Base-by-base conservation (phyloP, 2,797 vertebrate genomes). In the Platyrinchus mystaceus region DNA sequence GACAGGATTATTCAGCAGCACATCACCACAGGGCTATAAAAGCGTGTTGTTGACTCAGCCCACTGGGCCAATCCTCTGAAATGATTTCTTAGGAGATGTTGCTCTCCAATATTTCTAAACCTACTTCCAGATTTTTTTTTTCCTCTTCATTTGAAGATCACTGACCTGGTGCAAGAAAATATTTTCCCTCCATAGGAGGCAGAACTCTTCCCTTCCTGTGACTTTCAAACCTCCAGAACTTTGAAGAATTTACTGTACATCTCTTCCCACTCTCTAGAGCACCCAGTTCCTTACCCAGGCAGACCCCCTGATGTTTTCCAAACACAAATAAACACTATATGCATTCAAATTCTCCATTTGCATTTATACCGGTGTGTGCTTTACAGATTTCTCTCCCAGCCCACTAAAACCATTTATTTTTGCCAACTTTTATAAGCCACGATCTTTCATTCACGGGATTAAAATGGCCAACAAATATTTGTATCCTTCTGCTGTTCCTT, bases 111-210 rank as follows among this genome's bases (percentile, higher is more conserved):
- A 71, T 85, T 46, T 56, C 60, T 59, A 94, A 95, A 84, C 43
- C 53, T 89, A 93, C 84, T 87, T 52, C 15, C 24, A 73, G 43
- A 6, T 18, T 43, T 59, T 49, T 84, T 36, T 80, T 59, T 62
- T 32, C 22, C 46, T 23, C 56, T 41, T 58, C 69, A 94, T 93
- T 96, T 96, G 93, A 90, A 91, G 96, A 94, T 96, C 93, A 95
- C 80, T 95, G 94, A 94, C 92, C 94, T 95, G 95, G 94, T 94
- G 90, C 95, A 95, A 89, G 94, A 90, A 97, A 96, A 97, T 97
- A 97, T 97, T 97, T 96, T 94, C 82, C 66, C 95, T 96, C 96
- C 1, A 0, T 53, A 84, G 95, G 95, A 95, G 89, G 84, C 84
- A 91, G 49, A 81, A 78, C 76, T 78, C 90, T 95, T 96, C 94